These are phyloP conservation scores for Nesoenas mayeri DNA, from an alignment of 2,113 vertebrate genomes.

Conservation along the genomic window DNA sequence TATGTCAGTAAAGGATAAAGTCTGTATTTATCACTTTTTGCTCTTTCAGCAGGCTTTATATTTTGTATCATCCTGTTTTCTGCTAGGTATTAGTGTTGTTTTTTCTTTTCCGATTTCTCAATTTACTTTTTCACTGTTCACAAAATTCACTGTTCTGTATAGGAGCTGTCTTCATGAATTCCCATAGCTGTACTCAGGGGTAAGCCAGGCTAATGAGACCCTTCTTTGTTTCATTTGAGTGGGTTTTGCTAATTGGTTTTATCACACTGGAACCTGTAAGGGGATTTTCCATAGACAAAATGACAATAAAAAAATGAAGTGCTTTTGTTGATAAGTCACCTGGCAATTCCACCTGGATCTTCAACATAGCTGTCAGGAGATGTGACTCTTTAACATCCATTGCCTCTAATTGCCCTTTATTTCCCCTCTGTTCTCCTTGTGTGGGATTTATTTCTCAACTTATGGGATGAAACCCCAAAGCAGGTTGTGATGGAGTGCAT, in stretches of 20 bases:
- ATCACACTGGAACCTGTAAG: constrained; percentile 29
- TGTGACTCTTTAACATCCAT: background rate
- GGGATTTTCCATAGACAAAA: constrained; percentile 24
- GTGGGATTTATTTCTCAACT: background rate
- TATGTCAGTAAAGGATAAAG: background rate
- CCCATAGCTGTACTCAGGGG: background rate
- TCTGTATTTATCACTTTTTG: background rate
- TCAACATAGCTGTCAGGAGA: constrained; percentile 3
- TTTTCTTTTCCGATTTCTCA: background rate
- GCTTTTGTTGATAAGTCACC: constrained; percentile 31
- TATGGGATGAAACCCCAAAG: background rate
- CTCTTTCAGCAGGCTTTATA: background rate
- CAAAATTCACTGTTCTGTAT: background rate
- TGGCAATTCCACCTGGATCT: constrained; percentile 20
- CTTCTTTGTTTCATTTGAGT: constrained; percentile 42
- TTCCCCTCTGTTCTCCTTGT: background rate
- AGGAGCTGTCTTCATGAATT: constrained; percentile 15
- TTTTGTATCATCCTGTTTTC: background rate
- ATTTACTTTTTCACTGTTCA: background rate
- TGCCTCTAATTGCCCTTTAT: constrained; percentile 23
- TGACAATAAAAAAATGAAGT: constrained; percentile 18
- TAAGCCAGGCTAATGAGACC: constrained; percentile 19
- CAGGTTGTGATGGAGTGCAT: background rate
- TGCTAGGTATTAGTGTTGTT: background rate
- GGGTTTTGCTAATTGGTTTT: constrained; percentile 57